phyloP scores from a whole-genome alignment of 2,797 vertebrate genomes.

The Eupleurogrammus muticus region DNA sequence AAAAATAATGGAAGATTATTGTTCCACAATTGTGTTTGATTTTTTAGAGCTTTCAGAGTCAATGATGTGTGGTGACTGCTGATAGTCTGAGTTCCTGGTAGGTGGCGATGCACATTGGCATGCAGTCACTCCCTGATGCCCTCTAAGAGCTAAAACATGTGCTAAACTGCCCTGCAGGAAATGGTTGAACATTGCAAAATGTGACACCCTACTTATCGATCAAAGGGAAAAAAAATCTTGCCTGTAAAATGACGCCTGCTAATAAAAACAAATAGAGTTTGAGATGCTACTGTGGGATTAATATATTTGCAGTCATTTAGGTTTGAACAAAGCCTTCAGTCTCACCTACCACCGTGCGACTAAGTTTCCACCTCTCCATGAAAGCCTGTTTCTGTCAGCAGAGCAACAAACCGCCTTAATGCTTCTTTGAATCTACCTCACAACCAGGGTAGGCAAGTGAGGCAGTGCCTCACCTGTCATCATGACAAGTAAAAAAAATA shows the following conservation, averaged over 20 bases:
- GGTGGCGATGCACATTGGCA: constrained; percentile 34
- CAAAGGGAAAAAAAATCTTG: too few species aligned
- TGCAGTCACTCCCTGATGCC: too few species aligned
- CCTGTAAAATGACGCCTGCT: constrained; percentile 1
- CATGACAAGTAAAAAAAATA: too few species aligned
- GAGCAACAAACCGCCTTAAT: constrained; percentile 45
- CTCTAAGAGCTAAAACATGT: too few species aligned
- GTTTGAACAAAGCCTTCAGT: constrained; percentile 35
- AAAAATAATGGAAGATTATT: constrained; percentile 18
- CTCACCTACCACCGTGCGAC: constrained; percentile 17
- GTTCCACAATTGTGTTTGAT: too few species aligned
- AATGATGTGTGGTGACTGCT: constrained; percentile 24
- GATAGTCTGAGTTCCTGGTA: constrained; percentile 34
- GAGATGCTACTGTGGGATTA: constrained; percentile 26
- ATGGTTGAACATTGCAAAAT: too few species aligned
- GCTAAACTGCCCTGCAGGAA: too few species aligned
- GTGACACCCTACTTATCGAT: too few species aligned
- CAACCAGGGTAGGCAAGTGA: too few species aligned
- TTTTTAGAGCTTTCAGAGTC: background rate
- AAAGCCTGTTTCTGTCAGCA: constrained; percentile 35
- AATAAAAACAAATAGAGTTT: constrained; percentile 16
- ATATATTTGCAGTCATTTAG: constrained; percentile 33
- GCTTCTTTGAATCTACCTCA: constrained; percentile 40
- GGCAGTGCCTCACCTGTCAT: too few species aligned
- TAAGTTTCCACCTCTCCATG: constrained; percentile 16